Evolutionary conservation across 2,797 vertebrate genomes (phyloP), one percentile per base, ranked within the genome.

Genomic region (Petrocephalus sullivani): DNA sequence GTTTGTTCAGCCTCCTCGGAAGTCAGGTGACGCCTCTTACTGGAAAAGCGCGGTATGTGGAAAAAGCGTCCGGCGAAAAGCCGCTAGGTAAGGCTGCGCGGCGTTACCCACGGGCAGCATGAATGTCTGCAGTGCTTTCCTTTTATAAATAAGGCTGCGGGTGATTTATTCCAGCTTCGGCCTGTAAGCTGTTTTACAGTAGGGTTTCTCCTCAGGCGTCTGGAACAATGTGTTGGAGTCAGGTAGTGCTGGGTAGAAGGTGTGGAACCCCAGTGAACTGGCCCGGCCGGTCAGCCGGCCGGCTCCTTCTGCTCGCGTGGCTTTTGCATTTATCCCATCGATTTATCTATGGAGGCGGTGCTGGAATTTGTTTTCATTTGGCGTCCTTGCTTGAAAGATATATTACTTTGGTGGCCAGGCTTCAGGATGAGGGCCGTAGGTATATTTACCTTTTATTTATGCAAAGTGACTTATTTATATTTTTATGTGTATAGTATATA

Each of bases 1-100:
- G 88, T 86, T 75, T 60, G 8, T 21, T 87, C 91, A 88, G 90
- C 75, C 46, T 90, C 90, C 10, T 89, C 87, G 87, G 91, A 75
- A 93, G 90, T 88, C 84, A 91, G 90, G 92, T 90, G 88, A 90
- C 89, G 71, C 60, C 71, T 82, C 54, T 49, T 51, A 37, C 88
- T 90, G 90, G 90, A 92, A 92, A 89, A 87, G 53, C 12, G 88
- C 86, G 61, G 88, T 85, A 61, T 60, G 54, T 67, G 87, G 37
- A 84, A 82, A 60, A 58, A 83, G 57, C 51, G 14, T 82, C 19
- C 0, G 41, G 16, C 21, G 37, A 7, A 37, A 88, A 67, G 12
- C 1, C n/a, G 1, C 23, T 56, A 37, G 16, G 28, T 88, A 49
- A 33, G 51, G n/a, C 23, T 23, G 49, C 57, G 58, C 41, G 6